Evolutionary conservation across 2,888 invertebrate species (phyloP).

Genomic region (Rhagium mordax): DNA sequence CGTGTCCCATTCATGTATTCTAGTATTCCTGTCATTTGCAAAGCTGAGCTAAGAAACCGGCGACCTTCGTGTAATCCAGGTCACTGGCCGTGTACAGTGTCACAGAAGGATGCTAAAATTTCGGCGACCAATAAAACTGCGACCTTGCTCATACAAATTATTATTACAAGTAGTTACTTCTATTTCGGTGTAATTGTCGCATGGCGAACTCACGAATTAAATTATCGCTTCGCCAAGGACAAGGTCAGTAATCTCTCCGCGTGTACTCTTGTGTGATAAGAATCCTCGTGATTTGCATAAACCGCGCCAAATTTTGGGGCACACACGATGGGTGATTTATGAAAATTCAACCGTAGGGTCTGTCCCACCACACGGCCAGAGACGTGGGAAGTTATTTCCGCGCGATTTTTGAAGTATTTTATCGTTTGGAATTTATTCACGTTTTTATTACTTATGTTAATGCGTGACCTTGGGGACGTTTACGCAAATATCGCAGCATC

Average conservation of each 20-base stretch:
- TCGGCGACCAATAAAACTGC: conserved; percentile 18
- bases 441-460: too few relatives aligned
- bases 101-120: conserved; percentile 4
- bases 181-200: background rate
- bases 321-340: too few relatives aligned
- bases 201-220: background rate
- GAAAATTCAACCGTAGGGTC: too few relatives aligned
- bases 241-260: background rate
- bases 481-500: too few relatives aligned
- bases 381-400: too few relatives aligned
- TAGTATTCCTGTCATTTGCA: conserved; percentile 2
- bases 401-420: too few relatives aligned
- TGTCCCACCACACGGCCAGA: too few relatives aligned
- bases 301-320: too few relatives aligned
- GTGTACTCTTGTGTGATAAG: background rate
- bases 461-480: too few relatives aligned
- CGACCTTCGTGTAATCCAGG: conserved; percentile 46
- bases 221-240: conserved; percentile 26
- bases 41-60: conserved; percentile 24
- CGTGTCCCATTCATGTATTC: conserved; percentile 7
- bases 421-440: too few relatives aligned
- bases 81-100: conserved; percentile 38
- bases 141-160: conserved; percentile 8
- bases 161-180: conserved; percentile 10
- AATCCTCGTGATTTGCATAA: background rate